These are phyloP conservation scores for Pachyramphus minor DNA, from an alignment of 2,113 vertebrate species.

Conservation along the genomic window DNA sequence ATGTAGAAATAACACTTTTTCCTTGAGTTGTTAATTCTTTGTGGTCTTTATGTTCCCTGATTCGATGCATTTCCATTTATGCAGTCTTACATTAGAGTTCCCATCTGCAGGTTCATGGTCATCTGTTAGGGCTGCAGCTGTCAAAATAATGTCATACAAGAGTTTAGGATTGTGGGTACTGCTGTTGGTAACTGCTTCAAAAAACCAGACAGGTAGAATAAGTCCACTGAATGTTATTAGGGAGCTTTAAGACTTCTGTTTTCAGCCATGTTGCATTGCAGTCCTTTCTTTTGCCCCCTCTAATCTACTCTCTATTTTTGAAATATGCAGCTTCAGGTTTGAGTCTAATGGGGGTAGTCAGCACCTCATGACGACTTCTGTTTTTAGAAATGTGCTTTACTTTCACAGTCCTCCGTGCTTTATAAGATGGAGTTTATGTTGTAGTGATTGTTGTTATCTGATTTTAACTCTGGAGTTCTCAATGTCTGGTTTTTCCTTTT, in stretches of 20 bases:
- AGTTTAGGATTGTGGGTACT: not conserved
- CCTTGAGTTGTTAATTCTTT: not conserved
- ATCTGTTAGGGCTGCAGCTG: not conserved
- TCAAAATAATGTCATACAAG: not conserved
- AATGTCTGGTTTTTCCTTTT: slow-evolving; percentile 29
- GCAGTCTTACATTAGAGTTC: not conserved
- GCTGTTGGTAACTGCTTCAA: not conserved
- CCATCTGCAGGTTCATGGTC: not conserved
- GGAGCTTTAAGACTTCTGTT: not conserved
- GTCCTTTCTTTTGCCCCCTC: not conserved
- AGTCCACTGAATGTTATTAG: not conserved
- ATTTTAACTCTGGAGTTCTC: not conserved
- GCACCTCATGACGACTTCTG: not conserved
- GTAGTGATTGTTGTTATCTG: not conserved
- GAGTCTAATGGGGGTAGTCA: not conserved
- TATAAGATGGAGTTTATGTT: not conserved
- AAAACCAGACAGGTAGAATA: not conserved
- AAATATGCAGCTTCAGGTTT: not conserved
- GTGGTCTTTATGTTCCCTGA: not conserved
- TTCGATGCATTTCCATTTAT: not conserved
- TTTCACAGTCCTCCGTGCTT: not conserved
- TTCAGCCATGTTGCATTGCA: not conserved
- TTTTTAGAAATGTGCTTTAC: not conserved
- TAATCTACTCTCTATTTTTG: not conserved
- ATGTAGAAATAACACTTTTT: not conserved